Evolutionary conservation across 2,888 invertebrate species (phyloP), one percentile per base, ranked within the genome.

Genomic region (Elegia similella): DNA sequence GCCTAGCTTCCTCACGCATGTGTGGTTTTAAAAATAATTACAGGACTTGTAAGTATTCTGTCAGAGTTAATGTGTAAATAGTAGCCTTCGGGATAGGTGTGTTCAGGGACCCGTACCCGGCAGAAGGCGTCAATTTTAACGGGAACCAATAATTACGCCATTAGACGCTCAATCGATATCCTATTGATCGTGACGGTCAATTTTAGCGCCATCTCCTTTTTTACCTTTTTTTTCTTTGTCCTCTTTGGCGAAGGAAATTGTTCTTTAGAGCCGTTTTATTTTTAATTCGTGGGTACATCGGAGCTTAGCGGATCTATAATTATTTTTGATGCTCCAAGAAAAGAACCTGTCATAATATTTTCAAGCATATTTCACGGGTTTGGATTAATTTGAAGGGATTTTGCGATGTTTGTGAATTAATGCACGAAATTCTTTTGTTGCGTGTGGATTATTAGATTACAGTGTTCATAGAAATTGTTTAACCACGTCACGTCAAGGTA

Each of bases 21-120:
- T 76, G 73, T 75, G 74, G 80, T 77, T 81, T 80, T 72, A 81
- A 79, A 84, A 82, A 84, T 88, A 88, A 90, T 90, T 86, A 88
- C 80, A 84, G 76, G 77, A 80, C 74, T 81, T 79, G 77, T 86
- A 88, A 87, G 84, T 82, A 85, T 84, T 75, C 87, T 88, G 90
- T 89, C 90, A 88, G 78, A 88, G 64, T 73, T 91, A 90, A 91
- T 90, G 88, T 82, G 83, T 88, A 90, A 90, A 91, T 91, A 87
- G 87, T 83, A 86, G 88, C 80, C 77, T 83, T 79, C 65, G 70
- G 65, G 59, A 64, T 63, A 72, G 72, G 76, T 76, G 78, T 76
- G 77, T 78, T 75, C 65, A 76, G 73, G 80, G 76, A 75, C 76
- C 74, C 75, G 75, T 77, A 70, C 67, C 65, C 78, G 75, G 71